A percentile compares a stretch with the other conserved stretches of the same genome.
Evolutionary conservation across 2,113 vertebrate species (phyloP).

Genomic region (Crotalus tigris): DNA sequence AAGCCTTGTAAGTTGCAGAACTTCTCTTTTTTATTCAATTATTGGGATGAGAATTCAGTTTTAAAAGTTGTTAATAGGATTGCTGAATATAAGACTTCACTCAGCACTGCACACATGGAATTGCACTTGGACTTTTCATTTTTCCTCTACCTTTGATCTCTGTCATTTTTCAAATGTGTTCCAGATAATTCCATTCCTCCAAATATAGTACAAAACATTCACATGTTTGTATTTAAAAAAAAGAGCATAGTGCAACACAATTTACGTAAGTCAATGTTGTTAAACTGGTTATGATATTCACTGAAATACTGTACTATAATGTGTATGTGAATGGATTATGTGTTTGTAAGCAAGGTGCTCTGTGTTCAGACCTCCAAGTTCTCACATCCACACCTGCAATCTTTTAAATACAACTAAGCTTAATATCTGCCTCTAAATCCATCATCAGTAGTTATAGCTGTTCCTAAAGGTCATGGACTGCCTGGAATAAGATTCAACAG

Average conservation of each 20-base stretch:
- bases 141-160: not conserved
- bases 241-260: not conserved
- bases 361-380: not conserved
- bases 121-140: not conserved
- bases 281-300: not conserved
- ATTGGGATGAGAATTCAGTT: rapidly evolving
- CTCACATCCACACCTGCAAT: not conserved
- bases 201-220: not conserved
- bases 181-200: not conserved
- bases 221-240: not conserved
- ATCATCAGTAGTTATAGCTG: not conserved
- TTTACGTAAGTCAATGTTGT: not conserved
- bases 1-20: slow-evolving; percentile 80
- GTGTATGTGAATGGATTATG: not conserved
- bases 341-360: not conserved
- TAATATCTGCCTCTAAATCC: not conserved
- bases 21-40: not conserved
- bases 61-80: not conserved
- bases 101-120: not conserved
- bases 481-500: not conserved
- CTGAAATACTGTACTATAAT: not conserved
- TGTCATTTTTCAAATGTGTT: not conserved
- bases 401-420: not conserved
- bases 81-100: not conserved
- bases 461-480: not conserved